These are phyloP conservation scores for Dicerorhinus sumatrensis DNA, from an alignment of 2,113 vertebrate species.

Conservation along the genomic window DNA sequence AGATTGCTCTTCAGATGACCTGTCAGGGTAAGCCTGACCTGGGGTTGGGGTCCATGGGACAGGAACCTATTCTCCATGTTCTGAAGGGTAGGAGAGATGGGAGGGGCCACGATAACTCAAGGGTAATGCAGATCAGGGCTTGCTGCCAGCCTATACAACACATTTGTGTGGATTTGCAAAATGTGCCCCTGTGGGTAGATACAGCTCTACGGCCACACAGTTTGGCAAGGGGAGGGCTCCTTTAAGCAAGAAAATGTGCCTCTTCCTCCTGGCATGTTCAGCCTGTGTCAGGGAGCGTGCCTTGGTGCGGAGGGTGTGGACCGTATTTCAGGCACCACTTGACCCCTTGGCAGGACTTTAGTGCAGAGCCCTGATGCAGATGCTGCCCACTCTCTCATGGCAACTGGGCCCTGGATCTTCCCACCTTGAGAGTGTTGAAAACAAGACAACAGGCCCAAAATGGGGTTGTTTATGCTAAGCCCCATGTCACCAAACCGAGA, in stretches of 20 bases:
- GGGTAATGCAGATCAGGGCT: no score
- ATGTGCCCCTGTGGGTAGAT: not conserved
- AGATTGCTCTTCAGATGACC: conserved; percentile 74
- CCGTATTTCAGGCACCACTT: not conserved
- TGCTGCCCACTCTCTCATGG: not conserved
- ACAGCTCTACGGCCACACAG: not conserved
- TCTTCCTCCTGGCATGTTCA: not conserved
- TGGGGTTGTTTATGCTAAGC: not conserved
- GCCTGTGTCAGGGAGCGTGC: not conserved
- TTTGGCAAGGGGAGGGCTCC: not conserved
- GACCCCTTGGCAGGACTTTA: not conserved
- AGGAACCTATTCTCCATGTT: not conserved
- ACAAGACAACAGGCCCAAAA: not conserved
- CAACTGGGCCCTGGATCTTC: not conserved
- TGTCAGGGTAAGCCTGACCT: not conserved
- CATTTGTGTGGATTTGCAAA: not conserved
- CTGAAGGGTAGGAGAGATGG: conserved; percentile 27
- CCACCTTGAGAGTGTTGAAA: not conserved
- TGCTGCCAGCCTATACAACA: rapidly evolving
- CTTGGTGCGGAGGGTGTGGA: no score
- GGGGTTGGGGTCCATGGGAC: not conserved
- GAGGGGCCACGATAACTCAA: not conserved
- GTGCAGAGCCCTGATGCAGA: not conserved
- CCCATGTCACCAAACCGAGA: not conserved
- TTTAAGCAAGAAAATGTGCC: not conserved